Evolutionary conservation across 2,888 invertebrate species (phyloP), one percentile per base, ranked within the genome.

Genomic region (Endotricha flammealis): DNA sequence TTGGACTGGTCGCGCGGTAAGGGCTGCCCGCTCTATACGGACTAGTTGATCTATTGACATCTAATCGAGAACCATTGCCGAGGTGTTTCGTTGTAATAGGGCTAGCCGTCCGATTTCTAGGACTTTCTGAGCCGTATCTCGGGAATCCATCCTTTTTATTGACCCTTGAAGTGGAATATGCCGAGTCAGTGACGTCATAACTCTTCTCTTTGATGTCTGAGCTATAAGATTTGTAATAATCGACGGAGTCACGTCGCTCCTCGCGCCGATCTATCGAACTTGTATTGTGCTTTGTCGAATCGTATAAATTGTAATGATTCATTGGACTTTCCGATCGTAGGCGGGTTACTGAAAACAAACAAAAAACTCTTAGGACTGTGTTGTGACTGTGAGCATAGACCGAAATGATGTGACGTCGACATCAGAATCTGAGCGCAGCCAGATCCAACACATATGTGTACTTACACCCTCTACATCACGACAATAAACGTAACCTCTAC

Each of bases 21-120:
- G 55, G 87, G 55, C 66, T 88, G 57, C 63, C 80, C 51, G 52
- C 86, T 62, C 63, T 80, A 60, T 52, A 82, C 20, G 82, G 82
- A 44, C 81, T 80, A 14, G 58, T 65, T 7, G 88, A 79, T 50
- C 88, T 82, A 53, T 76, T 89, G 55, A 83, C 56, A 27, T 87
- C 87, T 53, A 88, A 44, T 49, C 88, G 49, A 56, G 88, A 64
- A 3, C 83, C 83, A 64, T 87, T 69, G 39, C 87, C 76, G 64
- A 90, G 64, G 80, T 89, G 71, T 65, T 90, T 83, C 27, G 78
- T 67, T 58, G 90, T 65, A 72, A 90, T 74, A 35, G 87, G 79
- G 60, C 86, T 81, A 0, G 83, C 81, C 1, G 87, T 85, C 29
- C 77, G 65, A 48, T 86, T 83, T 34, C 79, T 65, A 1, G 87